Evolutionary conservation across 2,113 vertebrate genomes (phyloP).

Genomic region (Petromus typicus): DNA sequence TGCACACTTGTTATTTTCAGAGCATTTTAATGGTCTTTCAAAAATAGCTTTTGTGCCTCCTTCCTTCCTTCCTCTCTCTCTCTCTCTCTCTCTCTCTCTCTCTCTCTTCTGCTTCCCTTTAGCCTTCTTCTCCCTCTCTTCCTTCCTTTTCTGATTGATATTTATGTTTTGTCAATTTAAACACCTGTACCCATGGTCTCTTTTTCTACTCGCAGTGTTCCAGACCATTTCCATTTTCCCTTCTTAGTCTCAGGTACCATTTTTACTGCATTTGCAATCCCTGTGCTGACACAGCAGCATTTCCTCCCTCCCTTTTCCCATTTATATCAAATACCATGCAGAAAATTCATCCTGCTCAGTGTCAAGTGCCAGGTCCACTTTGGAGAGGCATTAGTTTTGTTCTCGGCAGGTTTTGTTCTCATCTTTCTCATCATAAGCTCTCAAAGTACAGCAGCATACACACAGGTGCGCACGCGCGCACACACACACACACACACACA

Average conservation of each 20-base stretch:
- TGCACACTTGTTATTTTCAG: background rate
- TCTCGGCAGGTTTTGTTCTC: slow-evolving; percentile 53
- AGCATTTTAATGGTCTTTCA: background rate
- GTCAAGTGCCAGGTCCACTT: slow-evolving; percentile 77
- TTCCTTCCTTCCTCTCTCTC: background rate
- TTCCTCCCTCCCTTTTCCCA: slow-evolving; percentile 7
- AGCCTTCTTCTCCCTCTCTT: fast-evolving
- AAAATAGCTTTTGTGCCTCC: background rate
- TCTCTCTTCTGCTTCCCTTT: too few species aligned
- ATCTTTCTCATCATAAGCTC: background rate
- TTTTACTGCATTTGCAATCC: slow-evolving; percentile 67
- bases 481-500: background rate
- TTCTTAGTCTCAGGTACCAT: slow-evolving; percentile 33
- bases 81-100: background rate
- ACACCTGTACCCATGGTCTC: background rate
- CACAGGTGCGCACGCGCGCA: too few species aligned
- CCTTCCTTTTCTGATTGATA: slow-evolving; percentile 21
- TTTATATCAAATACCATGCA: slow-evolving; percentile 72
- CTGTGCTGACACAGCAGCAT: slow-evolving; percentile 68
- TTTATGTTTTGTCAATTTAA: slow-evolving; percentile 44
- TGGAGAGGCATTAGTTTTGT: slow-evolving; percentile 65
- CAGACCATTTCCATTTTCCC: background rate
- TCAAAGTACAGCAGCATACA: background rate
- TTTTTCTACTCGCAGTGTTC: background rate
- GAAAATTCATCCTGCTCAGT: slow-evolving; percentile 75